phyloP scores from a whole-genome alignment of 2,888 invertebrate species.

The Steinernema carpocapsae region DNA sequence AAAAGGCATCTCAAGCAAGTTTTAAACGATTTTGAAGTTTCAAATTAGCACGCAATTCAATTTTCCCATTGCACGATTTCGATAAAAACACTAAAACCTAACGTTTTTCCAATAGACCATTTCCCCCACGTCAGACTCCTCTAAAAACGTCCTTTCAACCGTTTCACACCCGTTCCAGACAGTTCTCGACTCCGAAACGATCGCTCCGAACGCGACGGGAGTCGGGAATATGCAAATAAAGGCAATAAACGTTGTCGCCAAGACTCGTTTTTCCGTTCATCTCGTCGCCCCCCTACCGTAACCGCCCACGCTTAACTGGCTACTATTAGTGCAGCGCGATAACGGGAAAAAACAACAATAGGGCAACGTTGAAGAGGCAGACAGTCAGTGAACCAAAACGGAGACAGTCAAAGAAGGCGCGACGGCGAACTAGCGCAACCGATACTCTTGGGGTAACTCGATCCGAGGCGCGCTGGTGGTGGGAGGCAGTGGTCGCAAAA shows the following conservation, averaged over 20 bases:
- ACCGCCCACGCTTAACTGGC: slow-evolving; percentile 25
- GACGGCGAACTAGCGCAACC: background rate
- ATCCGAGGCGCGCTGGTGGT: no score
- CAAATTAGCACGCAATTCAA: no score
- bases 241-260: background rate
- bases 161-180: no score
- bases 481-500: slow-evolving; percentile 8
- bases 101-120: no score
- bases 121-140: no score
- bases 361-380: background rate
- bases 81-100: no score
- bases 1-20: no score
- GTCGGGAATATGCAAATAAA: background rate
- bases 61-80: no score
- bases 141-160: no score
- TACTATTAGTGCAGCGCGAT: background rate
- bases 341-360: background rate
- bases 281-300: background rate
- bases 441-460: background rate
- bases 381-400: background rate
- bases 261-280: background rate
- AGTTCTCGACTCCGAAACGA: background rate
- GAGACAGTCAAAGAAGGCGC: background rate
- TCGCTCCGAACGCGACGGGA: background rate
- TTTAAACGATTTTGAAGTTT: no score